Evolutionary conservation across 1,140 invertebrate species (phyloP), one percentile per base, ranked within the genome.

Genomic region (Pachyrhynchus sulphureomaculatus): DNA sequence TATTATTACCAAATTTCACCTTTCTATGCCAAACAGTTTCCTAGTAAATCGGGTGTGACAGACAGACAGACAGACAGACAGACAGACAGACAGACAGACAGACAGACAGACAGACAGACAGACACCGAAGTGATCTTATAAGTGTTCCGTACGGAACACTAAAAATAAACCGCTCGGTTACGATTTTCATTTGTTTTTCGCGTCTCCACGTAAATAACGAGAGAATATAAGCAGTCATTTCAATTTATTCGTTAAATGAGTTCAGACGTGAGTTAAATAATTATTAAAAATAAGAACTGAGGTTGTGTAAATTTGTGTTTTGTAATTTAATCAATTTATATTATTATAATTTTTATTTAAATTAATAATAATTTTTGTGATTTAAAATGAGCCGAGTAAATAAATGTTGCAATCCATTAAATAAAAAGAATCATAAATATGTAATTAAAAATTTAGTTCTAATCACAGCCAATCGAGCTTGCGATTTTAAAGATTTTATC

Each of bases 391-490:
- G 37, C 2, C 9, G 15, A 4, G 37, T 41, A 21, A 41, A 41
- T 41, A 41, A 41, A 41, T 41, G 37, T 41, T 41, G 37, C 37
- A 41, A 41, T 41, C 37, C 37, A 21, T 41, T 41, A 41, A 41
- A 18, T 41, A 41, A 41, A 41, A 41, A 4, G 20, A 41, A 41
- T 41, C 37, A 41, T 21, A 41, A 41, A 18, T 41, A 41, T n/a
- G 2, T 41, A 5, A 41, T 41, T 41, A 41, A 41, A 41, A 41
- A 18, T 18, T 41, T 41, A 41, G 2, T 41, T 41, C 20, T 41
- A 41, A 41, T 41, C 13, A 41, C 37, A 41, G 37, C 37, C 20
- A 2, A 41, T 41, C 2, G 37, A 18, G 37, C 2, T 41, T 41
- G 37, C 37, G 15, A 41, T 18, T 41, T 41, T 21, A 2, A 21